These are phyloP conservation scores for Merops nubicus DNA, from an alignment of 2,113 vertebrate genomes.

Conservation along the genomic window DNA sequence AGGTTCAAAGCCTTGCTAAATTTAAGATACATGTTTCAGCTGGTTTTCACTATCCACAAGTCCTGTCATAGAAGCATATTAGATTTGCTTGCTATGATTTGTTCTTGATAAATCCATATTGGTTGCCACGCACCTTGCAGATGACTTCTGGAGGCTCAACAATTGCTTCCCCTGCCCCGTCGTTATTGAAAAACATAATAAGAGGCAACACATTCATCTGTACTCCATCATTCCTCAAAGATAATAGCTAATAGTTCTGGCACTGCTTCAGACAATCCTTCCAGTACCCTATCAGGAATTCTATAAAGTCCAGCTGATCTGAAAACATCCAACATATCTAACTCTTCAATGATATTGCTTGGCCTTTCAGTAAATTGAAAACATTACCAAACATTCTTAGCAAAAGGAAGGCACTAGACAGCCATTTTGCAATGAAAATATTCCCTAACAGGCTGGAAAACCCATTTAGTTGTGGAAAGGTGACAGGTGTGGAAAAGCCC, in stretches of 20 bases:
- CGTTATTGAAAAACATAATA: not conserved
- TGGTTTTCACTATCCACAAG: not conserved
- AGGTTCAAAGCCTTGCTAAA: not conserved
- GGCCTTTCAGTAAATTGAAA: constrained; percentile 20
- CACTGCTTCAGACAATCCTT: constrained; percentile 9
- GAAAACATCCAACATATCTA: not conserved
- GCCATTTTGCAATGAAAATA: not conserved
- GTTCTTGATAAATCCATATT: not conserved
- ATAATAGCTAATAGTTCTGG: constrained; percentile 4
- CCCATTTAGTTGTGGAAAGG: not conserved
- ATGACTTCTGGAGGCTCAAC: not conserved
- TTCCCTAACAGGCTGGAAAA: not conserved
- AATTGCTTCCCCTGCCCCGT: not conserved
- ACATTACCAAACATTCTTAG: not conserved
- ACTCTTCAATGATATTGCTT: not conserved
- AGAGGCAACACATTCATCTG: not conserved
- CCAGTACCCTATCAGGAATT: not conserved
- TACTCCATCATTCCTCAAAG: not conserved
- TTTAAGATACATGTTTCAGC: not conserved
- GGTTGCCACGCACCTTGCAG: not conserved
- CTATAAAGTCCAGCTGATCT: constrained; percentile 42
- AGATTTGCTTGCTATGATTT: not conserved
- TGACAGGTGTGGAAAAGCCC: not conserved
- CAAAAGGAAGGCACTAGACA: not conserved
- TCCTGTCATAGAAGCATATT: not conserved